phyloP scores from a whole-genome alignment of 2,888 invertebrate species.

The Rhodophaea formosa region DNA sequence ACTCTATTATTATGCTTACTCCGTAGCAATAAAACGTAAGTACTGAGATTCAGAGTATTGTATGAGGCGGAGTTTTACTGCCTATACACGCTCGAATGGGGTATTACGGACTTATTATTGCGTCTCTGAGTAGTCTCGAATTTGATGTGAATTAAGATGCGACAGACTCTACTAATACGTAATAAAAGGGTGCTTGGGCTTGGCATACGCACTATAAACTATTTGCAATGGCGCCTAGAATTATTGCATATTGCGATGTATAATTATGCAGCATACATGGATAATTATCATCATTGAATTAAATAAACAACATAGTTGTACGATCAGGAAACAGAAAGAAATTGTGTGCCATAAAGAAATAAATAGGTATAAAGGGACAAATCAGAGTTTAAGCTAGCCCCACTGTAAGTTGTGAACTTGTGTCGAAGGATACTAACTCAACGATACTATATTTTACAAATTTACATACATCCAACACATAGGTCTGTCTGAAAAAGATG shows the following conservation, averaged over 20 bases:
- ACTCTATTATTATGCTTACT: conserved; percentile 45
- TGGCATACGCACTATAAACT: background rate
- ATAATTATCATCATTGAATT: too few relatives aligned
- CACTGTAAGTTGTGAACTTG: too few relatives aligned
- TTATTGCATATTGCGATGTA: background rate
- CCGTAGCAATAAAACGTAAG: conserved; percentile 45
- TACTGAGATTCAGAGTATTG: conserved; percentile 34
- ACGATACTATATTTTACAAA: too few relatives aligned
- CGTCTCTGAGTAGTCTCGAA: background rate
- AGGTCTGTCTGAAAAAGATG: too few relatives aligned
- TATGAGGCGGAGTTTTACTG: conserved; percentile 30
- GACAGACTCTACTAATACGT: background rate
- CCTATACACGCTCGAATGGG: conserved; percentile 19
- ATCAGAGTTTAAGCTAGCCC: too few relatives aligned
- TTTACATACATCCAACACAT: too few relatives aligned
- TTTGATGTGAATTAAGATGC: conserved; percentile 14
- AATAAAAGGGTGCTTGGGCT: background rate
- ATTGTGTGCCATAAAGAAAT: too few relatives aligned
- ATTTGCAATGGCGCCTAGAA: background rate
- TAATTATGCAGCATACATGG: too few relatives aligned
- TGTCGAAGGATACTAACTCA: too few relatives aligned
- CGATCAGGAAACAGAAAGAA: too few relatives aligned
- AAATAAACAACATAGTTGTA: too few relatives aligned
- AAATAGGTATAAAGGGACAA: too few relatives aligned
- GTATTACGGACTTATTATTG: conserved; percentile 15